Conservation (phyloP, 2,113 vertebrate species). For the Xyliphius kryptos region DNA sequence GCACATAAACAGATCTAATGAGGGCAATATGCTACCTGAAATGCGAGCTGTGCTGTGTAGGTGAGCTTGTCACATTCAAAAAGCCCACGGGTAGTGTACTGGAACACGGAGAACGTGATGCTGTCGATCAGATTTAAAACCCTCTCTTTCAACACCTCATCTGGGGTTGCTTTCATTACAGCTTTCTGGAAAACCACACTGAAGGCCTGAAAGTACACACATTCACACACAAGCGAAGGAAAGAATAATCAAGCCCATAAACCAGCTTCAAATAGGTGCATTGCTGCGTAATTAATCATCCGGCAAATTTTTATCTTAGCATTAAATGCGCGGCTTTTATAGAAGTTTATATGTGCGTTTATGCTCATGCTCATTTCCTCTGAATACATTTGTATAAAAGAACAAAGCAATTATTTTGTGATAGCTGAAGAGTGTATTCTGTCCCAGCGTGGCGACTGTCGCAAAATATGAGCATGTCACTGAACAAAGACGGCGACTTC, state of each 20-base stretch:
- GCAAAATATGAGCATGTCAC: too few relatives aligned
- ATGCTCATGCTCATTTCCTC: constrained; percentile 1
- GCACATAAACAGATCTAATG: background rate
- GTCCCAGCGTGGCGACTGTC: constrained; percentile 60
- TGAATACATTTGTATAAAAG: too few relatives aligned
- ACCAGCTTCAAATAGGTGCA: too few relatives aligned
- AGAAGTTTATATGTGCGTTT: too few relatives aligned
- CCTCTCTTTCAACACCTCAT: constrained; percentile 63
- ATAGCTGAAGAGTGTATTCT: constrained; percentile 31
- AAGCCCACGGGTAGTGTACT: constrained; percentile 84
- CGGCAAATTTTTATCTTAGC: too few relatives aligned
- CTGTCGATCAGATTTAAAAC: constrained; percentile 81
- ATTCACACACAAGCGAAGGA: background rate
- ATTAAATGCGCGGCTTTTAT: too few relatives aligned
- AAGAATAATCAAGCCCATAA: constrained; percentile 6
- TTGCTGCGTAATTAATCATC: too few relatives aligned
- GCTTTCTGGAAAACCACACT: constrained; percentile 85
- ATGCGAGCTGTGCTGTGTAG: constrained; percentile 82
- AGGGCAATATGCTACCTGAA: constrained; percentile 73
- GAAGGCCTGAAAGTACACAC: constrained; percentile 72
- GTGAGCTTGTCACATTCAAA: constrained; percentile 90
- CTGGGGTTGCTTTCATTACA: constrained; percentile 67
- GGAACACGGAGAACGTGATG: constrained; percentile 85
- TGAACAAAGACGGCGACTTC: too few relatives aligned
- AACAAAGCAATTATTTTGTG: constrained; percentile 35